Evolutionary conservation across 2,888 invertebrate genomes (phyloP), one percentile per base, ranked within the genome.

Genomic region (Volucella inanis): DNA sequence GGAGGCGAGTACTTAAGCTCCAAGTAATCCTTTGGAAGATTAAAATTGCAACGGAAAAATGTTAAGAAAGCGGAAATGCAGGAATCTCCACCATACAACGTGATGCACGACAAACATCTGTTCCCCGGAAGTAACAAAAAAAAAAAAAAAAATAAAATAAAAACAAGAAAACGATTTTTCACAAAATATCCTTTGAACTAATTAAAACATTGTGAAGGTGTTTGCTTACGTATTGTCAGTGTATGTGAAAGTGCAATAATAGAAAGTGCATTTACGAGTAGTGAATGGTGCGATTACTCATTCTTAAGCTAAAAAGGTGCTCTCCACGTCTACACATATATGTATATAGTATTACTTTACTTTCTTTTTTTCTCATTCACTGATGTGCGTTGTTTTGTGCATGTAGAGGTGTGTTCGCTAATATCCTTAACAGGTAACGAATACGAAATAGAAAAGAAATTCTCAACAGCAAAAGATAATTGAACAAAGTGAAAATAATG

Each of bases 151-250:
- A 74, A 70, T 31, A 8, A 49, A 64, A 31, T 39, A 57, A 68
- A 39, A 64, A 62, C 43, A 64, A n/a, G n/a, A n/a, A n/a, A 22
- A 22, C 22, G 1, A 22, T 22, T 22, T 22, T 22, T 22, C 22
- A 22, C 22, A 1, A 62, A 64, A 78, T 31, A 65, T 84, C 79
- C 70, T 75, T 70, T 71, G 54, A 54, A 84, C 84, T 84, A 79
- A 84, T 80, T 84, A 79, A 84, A 79, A 75, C 70, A 70, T 70
- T 70, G 31, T 54, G 65, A 9, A 8, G 45, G 49, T 49, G 15
- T 47, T 8, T 77, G 52, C 15, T 8, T 41, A n/a, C 14, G 12
- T 72, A 55, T 54, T 4, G 54, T 22, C 18, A 9, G 50, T 22
- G 14, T 31, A 18, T 1, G 12, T 22, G 31, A 52, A 14, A 47